phyloP scores from a whole-genome alignment of 2,113 vertebrate genomes.

The Opisthocomus hoazin region DNA sequence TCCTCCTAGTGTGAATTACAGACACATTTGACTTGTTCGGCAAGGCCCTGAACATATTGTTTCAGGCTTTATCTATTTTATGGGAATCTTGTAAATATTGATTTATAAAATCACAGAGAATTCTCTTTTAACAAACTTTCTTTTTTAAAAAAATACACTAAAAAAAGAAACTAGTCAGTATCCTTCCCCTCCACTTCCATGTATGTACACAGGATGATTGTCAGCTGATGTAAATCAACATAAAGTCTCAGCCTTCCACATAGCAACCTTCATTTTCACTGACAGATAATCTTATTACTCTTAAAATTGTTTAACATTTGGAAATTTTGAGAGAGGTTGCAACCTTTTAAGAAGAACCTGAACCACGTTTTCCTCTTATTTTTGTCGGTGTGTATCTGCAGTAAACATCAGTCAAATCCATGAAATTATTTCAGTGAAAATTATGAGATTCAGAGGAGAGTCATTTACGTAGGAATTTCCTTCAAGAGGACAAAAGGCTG shows the following conservation, averaged over 20 bases:
- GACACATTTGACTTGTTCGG: constrained; percentile 64
- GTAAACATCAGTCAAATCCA: background rate
- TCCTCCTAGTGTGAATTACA: constrained; percentile 58
- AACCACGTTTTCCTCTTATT: background rate
- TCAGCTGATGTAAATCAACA: background rate
- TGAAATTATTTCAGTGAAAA: background rate
- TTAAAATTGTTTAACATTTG: background rate
- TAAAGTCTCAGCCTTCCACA: fast-evolving
- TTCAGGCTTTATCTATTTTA: constrained; percentile 54
- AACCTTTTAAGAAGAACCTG: background rate
- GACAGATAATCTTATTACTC: background rate
- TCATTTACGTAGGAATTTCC: background rate
- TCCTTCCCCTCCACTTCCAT: background rate
- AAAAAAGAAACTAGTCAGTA: background rate
- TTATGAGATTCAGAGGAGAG: background rate
- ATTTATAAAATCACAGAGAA: constrained; percentile 59
- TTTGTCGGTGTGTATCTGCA: background rate
- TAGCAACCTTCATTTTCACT: background rate
- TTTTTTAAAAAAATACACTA: background rate
- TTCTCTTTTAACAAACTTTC: background rate
- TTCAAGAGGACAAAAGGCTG: background rate
- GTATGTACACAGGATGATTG: background rate
- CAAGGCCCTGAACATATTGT: constrained; percentile 16
- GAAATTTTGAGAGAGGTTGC: background rate
- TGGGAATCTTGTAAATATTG: constrained; percentile 66